Evolutionary conservation across 2,113 vertebrate genomes (phyloP).

Genomic region (Rhinolophus ferrumequinum): DNA sequence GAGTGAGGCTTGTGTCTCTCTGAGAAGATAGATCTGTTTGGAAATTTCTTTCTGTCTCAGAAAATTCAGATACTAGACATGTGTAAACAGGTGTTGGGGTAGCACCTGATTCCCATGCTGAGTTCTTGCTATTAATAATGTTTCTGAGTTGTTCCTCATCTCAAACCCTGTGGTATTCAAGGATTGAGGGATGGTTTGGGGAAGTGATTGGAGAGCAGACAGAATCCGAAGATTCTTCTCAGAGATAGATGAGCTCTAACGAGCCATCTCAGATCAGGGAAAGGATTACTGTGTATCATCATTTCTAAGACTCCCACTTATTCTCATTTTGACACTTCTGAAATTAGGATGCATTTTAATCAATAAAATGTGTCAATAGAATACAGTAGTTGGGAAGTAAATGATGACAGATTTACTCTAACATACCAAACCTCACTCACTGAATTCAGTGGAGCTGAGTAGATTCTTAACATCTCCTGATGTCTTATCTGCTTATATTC

Average conservation of each 20-base stretch:
- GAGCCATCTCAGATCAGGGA: background rate
- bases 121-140: background rate
- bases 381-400: slow-evolving; percentile 4
- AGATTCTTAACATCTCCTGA: background rate
- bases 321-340: slow-evolving; percentile 26
- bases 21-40: background rate
- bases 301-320: background rate
- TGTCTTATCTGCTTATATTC: background rate
- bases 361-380: background rate
- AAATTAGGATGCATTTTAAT: slow-evolving; percentile 35
- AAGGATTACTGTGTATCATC: background rate
- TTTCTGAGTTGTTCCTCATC: background rate
- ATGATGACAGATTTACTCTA: slow-evolving; percentile 39
- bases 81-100: background rate
- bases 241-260: background rate
- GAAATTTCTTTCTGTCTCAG: background rate
- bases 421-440: slow-evolving; percentile 15
- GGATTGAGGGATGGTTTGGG: slow-evolving; percentile 1
- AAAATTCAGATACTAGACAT: slow-evolving; percentile 16
- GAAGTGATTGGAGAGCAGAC: slow-evolving; percentile 24
- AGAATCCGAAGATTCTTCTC: slow-evolving; percentile 34
- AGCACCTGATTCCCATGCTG: background rate
- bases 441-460: background rate
- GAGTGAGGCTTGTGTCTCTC: background rate
- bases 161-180: background rate